Percentiles rank a stretch among this genome's conserved stretches.
Evolutionary conservation across 2,888 invertebrate genomes (phyloP).

Genomic region (Eilema caniola): DNA sequence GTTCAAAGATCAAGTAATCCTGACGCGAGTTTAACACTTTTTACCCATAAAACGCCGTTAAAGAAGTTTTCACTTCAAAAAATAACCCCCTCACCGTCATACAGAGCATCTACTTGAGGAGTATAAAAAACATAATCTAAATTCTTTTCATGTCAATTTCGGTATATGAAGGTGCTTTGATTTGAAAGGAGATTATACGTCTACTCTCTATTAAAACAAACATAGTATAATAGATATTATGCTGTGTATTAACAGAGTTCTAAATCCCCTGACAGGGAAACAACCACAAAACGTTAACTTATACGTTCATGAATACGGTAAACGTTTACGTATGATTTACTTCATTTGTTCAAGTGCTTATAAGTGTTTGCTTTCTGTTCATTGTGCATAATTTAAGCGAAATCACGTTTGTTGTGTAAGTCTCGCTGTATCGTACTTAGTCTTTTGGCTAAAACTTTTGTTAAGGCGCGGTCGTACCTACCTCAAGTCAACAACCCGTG

Average conservation of each 20-base stretch:
- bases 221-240: background rate
- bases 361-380: conserved; percentile 1
- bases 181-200: background rate
- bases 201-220: background rate
- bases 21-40: too few relatives aligned
- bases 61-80: too few relatives aligned
- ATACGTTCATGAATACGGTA: conserved; percentile 10
- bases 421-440: conserved; percentile 8
- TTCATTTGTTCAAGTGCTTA: conserved; percentile 13
- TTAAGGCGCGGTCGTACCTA: conserved; percentile 18
- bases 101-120: background rate
- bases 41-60: too few relatives aligned
- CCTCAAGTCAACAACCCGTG: background rate
- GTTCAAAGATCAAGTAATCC: too few relatives aligned
- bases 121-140: background rate
- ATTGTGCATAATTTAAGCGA: conserved; percentile 37
- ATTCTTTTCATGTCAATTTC: conserved; percentile 3
- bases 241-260: background rate
- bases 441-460: conserved; percentile 19
- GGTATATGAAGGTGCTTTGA: background rate
- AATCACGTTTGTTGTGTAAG: conserved; percentile 30
- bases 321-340: conserved; percentile 13
- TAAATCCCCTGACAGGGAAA: background rate
- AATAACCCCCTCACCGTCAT: background rate
- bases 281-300: conserved; percentile 6